Conservation (phyloP, 2,888 invertebrate genomes). For the Machimus rusticus region DNA sequence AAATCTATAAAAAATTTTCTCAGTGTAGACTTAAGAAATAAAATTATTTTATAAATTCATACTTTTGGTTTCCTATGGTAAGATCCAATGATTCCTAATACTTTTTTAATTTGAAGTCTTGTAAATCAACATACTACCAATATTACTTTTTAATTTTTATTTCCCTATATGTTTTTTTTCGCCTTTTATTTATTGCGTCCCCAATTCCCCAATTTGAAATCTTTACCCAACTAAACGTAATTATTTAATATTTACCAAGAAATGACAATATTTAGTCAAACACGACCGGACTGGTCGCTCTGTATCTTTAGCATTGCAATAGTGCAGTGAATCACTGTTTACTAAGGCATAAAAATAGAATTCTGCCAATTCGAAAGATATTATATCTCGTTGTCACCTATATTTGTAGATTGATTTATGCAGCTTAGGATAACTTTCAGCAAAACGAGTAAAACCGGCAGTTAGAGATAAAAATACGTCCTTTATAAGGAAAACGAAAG, state of each 20-base stretch:
- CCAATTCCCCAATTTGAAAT: neutral
- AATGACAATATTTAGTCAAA: neutral
- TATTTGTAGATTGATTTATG: neutral
- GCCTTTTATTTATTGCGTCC: neutral
- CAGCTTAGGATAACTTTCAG: neutral
- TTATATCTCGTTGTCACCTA: neutral
- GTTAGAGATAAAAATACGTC: neutral
- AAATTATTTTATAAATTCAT: no score
- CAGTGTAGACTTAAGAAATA: no score
- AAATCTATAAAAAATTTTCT: no score
- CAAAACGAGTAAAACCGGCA: neutral
- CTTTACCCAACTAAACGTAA: neutral
- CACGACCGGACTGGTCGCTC: neutral
- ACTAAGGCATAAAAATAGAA: neutral
- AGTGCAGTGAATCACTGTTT: neutral
- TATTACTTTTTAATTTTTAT: neutral
- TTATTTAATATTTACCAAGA: neutral
- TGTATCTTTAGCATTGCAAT: neutral
- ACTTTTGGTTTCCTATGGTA: neutral
- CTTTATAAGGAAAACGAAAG: neutral
- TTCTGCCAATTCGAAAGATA: neutral
- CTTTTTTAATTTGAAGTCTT: neutral
- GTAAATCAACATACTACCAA: neutral
- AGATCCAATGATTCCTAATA: neutral
- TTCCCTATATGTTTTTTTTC: neutral